Evolutionary conservation across 2,797 vertebrate species (phyloP).

Genomic region (Xerus rutilus): DNA sequence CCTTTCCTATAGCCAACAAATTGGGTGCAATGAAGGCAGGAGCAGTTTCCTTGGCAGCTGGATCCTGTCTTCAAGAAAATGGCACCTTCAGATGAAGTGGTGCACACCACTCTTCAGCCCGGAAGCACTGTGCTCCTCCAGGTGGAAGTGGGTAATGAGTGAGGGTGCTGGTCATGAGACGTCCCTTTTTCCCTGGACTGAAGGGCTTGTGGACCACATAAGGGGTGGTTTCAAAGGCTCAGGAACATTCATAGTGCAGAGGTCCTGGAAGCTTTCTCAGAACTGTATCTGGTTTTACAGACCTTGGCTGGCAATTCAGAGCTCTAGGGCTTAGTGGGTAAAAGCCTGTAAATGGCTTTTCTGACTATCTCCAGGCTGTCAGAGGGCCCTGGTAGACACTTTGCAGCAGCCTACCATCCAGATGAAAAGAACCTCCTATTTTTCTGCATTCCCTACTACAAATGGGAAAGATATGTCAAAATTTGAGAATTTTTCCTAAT

Average conservation of each 20-base stretch:
- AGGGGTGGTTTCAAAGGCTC: background rate
- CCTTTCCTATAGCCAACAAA: background rate
- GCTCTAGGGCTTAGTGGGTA: background rate
- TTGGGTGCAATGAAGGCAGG: background rate
- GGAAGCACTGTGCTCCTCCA: background rate
- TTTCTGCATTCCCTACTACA: conserved; percentile 1
- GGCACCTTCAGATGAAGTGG: background rate
- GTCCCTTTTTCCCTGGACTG: background rate
- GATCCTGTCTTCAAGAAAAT: background rate
- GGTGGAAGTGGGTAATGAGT: background rate
- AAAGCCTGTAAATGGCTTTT: background rate
- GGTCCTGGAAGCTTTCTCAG: background rate
- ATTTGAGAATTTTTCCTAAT: background rate
- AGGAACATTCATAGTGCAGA: background rate
- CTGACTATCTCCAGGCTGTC: background rate
- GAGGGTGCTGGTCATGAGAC: background rate
- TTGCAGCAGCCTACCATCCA: background rate
- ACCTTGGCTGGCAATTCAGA: background rate
- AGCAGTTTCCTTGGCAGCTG: background rate
- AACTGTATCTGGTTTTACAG: background rate
- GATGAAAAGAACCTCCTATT: background rate
- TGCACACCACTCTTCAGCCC: background rate
- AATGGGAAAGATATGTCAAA: conserved; percentile 4
- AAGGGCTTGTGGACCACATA: background rate
- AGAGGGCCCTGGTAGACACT: background rate